These are phyloP conservation scores for Mallotus villosus DNA, from an alignment of 2,797 vertebrate genomes.

Conservation along the genomic window DNA sequence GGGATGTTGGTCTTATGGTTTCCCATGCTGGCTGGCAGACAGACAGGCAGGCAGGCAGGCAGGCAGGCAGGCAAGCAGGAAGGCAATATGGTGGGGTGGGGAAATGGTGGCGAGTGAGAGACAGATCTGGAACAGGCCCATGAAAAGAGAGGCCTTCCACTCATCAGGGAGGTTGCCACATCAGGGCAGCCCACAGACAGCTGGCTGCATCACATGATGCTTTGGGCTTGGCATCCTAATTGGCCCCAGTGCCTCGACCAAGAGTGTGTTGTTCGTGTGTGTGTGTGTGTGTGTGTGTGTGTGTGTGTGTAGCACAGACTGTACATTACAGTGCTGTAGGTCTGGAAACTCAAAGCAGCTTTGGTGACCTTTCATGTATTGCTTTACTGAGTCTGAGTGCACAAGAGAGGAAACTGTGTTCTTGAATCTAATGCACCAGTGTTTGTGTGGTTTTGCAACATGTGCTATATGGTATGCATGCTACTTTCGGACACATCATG, in stretches of 20 bases:
- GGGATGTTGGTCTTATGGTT: neutral
- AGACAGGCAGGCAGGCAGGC: neutral
- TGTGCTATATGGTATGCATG: neutral
- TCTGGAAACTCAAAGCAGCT: constrained; percentile 34
- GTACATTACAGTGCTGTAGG: constrained; percentile 22
- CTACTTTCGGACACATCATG: too few species aligned
- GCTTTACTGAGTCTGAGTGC: constrained; percentile 24
- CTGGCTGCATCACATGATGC: constrained; percentile 67
- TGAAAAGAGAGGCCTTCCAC: constrained; percentile 53
- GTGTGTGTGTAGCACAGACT: constrained; percentile 25
- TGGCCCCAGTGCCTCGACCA: constrained; percentile 59
- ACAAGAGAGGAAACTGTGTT: neutral
- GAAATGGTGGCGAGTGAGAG: constrained; percentile 18
- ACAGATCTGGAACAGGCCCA: constrained; percentile 53
- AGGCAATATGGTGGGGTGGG: neutral
- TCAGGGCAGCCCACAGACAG: constrained; percentile 67
- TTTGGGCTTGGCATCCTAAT: constrained; percentile 69
- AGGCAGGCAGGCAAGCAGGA: neutral
- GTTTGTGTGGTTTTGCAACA: neutral
- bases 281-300: constrained; percentile 30
- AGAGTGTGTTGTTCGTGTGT: constrained; percentile 22
- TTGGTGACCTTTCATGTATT: constrained; percentile 59
- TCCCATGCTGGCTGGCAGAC: neutral
- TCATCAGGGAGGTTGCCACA: constrained; percentile 55
- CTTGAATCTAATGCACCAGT: neutral